phyloP scores from a whole-genome alignment of 2,797 vertebrate species.

The Semaprochilodus insignis region DNA sequence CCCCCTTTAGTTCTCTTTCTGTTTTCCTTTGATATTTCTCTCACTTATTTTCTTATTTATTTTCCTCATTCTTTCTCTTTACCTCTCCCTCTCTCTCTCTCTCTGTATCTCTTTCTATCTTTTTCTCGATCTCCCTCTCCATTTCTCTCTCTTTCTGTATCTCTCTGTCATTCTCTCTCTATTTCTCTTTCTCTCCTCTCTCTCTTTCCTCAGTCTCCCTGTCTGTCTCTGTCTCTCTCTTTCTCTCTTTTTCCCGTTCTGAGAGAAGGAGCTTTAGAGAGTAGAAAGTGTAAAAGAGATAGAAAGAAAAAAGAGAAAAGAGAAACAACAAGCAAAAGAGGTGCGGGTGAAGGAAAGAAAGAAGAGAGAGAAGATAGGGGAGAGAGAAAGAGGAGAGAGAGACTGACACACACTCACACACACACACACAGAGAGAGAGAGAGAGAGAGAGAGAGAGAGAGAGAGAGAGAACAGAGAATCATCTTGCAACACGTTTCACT shows the following conservation, averaged over 20 bases:
- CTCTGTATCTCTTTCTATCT: not conserved
- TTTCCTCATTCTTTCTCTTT: too few relatives aligned
- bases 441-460: not conserved
- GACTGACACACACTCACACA: too few relatives aligned
- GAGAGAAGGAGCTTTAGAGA: not conserved
- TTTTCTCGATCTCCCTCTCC: not conserved
- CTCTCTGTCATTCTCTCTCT: too few relatives aligned
- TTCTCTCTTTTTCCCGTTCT: not conserved
- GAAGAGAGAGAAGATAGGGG: not conserved
- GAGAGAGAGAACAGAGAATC: slow-evolving; percentile 2
- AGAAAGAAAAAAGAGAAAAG: not conserved
- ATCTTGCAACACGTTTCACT: slow-evolving; percentile 44
- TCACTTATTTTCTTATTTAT: too few relatives aligned
- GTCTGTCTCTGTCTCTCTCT: not conserved
- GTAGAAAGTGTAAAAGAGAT: not conserved
- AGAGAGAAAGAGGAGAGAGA: not conserved
- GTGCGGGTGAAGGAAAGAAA: too few relatives aligned
- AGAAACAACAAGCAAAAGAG: not conserved
- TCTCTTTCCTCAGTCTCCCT: too few relatives aligned
- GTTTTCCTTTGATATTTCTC: too few relatives aligned
- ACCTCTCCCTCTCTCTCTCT: too few relatives aligned
- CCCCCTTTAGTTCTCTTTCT: too few relatives aligned
- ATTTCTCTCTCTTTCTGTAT: too few relatives aligned
- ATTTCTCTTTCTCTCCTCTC: too few relatives aligned
- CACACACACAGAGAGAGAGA: not conserved